A percentile compares a stretch with the other conserved stretches of the same genome.
Evolutionary conservation across 1,140 invertebrate species (phyloP).

Genomic region (Pachyrhynchus sulphureomaculatus): DNA sequence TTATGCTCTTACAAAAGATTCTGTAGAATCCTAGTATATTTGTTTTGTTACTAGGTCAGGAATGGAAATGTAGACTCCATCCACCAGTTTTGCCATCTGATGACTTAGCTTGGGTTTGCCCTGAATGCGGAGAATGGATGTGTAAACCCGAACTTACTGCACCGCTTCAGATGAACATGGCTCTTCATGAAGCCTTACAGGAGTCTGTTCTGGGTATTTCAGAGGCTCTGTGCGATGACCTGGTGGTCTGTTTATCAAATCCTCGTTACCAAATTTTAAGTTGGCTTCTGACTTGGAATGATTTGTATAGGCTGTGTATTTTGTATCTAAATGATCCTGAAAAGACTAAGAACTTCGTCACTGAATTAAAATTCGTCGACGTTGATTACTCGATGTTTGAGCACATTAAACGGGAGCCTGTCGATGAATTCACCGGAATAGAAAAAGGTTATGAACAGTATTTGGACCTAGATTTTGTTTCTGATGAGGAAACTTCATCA

Average conservation of each 20-base stretch:
- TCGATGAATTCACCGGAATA: slow-evolving; percentile 54
- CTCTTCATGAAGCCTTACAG: slow-evolving; percentile 45
- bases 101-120: slow-evolving; percentile 43
- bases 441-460: slow-evolving; percentile 61
- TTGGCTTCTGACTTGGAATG: slow-evolving; percentile 62
- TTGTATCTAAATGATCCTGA: slow-evolving; percentile 62
- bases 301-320: slow-evolving; percentile 60
- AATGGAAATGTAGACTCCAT: slow-evolving; percentile 49
- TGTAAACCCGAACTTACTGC: slow-evolving; percentile 39
- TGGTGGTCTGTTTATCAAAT: slow-evolving; percentile 62
- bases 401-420: slow-evolving; percentile 55
- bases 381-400: slow-evolving; percentile 67
- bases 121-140: slow-evolving; percentile 45
- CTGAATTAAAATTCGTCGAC: slow-evolving; percentile 64
- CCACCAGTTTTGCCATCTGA: slow-evolving; percentile 40
- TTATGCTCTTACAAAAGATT: too few relatives aligned
- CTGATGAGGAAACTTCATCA: slow-evolving; percentile 30
- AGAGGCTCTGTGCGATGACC: slow-evolving; percentile 61
- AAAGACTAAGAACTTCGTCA: slow-evolving; percentile 60
- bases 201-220: slow-evolving; percentile 58
- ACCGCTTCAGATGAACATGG: slow-evolving; percentile 44
- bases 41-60: slow-evolving; percentile 31
- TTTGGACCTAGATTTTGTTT: slow-evolving; percentile 42
- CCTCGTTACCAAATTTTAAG: slow-evolving; percentile 63
- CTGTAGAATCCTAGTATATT: too few relatives aligned